These are phyloP conservation scores for Caenorhabditis virilis DNA, from an alignment of 2,888 invertebrate genomes.

Conservation along the genomic window DNA sequence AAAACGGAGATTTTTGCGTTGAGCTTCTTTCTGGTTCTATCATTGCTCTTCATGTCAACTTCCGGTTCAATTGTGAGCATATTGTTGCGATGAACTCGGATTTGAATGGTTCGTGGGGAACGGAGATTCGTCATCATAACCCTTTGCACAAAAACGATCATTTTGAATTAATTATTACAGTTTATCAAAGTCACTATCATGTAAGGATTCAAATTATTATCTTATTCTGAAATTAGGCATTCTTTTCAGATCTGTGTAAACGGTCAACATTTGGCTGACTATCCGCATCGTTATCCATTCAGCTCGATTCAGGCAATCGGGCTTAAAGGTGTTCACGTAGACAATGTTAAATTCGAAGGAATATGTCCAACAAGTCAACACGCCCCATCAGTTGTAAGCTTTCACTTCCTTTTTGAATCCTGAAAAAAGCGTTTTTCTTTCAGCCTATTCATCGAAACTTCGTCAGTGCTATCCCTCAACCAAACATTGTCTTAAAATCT, in stretches of 20 bases:
- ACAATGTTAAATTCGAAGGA: constrained; percentile 31
- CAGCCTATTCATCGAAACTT: no score
- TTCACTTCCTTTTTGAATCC: not conserved
- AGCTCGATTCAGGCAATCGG: constrained; percentile 54
- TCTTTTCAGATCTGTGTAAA: not conserved
- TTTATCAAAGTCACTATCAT: constrained; percentile 50
- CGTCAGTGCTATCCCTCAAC: no score
- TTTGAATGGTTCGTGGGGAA: constrained; percentile 50
- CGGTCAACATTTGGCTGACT: constrained; percentile 46
- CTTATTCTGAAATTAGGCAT: no score
- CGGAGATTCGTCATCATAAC: constrained; percentile 52
- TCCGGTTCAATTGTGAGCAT: constrained; percentile 57
- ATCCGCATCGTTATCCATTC: constrained; percentile 55
- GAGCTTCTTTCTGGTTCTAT: constrained; percentile 59
- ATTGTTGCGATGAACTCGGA: constrained; percentile 52
- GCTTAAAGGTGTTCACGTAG: constrained; percentile 51
- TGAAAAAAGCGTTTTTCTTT: no score
- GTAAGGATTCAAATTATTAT: no score
- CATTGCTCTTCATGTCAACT: constrained; percentile 59
- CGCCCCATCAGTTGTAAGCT: not conserved
- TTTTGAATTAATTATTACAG: constrained; percentile 55
- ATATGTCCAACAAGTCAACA: not conserved
- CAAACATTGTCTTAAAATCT: no score
- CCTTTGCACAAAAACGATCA: constrained; percentile 55
- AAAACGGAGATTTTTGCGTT: constrained; percentile 54